Percentiles rank a stretch among this genome's conserved stretches.
These are phyloP conservation scores for Adoxophyes honmai DNA, from an alignment of 1,140 invertebrate genomes.

Conservation along the genomic window DNA sequence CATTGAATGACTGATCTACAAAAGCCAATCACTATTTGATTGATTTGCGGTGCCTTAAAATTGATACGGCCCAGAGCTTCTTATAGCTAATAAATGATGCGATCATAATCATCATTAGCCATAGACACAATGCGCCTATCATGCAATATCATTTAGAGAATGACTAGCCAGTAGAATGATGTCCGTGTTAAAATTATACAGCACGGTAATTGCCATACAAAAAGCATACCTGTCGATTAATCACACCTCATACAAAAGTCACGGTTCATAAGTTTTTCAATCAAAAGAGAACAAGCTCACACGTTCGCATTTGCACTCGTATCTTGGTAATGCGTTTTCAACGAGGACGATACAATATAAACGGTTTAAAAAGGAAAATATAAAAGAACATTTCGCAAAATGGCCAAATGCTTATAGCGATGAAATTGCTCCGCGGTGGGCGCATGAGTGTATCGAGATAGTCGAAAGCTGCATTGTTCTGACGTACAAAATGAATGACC, in stretches of 20 bases:
- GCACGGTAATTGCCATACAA: background rate
- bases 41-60: too few species aligned
- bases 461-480: background rate
- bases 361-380: constrained; percentile 3
- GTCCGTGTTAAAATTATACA: background rate
- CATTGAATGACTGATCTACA: too few species aligned
- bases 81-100: background rate
- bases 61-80: too few species aligned
- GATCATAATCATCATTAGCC: background rate
- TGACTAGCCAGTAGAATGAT: background rate
- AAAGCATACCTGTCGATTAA: background rate
- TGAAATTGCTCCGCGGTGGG: background rate
- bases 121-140: background rate
- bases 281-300: constrained; percentile 2
- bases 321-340: background rate
- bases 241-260: constrained; percentile 5
- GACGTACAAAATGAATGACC: constrained; percentile 10
- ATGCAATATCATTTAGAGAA: background rate
- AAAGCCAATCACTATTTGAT: too few species aligned
- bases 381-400: background rate
- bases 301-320: background rate
- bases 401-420: background rate
- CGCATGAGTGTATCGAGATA: background rate
- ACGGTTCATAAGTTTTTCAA: background rate
- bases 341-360: background rate